A percentile compares a stretch with the other conserved stretches of the same genome.
Evolutionary conservation across 2,113 vertebrate genomes (phyloP).

Genomic region (Microcebus jonahi): DNA sequence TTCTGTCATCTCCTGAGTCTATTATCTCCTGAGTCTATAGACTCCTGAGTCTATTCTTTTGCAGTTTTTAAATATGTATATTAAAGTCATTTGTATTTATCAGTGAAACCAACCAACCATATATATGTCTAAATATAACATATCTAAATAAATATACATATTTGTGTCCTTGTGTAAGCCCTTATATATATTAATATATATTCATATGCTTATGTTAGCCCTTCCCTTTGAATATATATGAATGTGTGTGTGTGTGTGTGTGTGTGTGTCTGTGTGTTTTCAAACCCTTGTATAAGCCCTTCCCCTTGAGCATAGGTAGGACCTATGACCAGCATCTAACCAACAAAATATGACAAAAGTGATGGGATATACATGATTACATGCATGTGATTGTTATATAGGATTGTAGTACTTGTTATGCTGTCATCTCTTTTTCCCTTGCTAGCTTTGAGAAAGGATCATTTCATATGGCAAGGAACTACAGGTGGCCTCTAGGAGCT

Average conservation of each 20-base stretch:
- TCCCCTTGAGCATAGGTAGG: background rate
- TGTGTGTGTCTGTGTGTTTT: no score
- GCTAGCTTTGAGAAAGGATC: background rate
- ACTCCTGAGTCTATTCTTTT: background rate
- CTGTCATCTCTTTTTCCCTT: background rate
- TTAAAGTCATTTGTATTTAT: background rate
- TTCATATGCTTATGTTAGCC: background rate
- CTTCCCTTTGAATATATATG: no score
- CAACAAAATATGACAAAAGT: background rate
- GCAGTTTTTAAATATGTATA: background rate
- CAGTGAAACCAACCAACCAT: background rate
- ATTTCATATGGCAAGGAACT: background rate
- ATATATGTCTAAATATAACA: background rate
- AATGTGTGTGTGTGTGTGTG: no score
- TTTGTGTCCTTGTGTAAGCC: background rate
- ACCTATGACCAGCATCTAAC: background rate
- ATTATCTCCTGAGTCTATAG: background rate
- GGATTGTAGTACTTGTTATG: background rate
- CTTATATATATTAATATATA: background rate
- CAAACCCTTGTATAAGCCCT: background rate
- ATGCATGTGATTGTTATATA: background rate
- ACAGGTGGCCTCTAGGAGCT: background rate
- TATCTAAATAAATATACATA: background rate
- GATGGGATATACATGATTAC: background rate
- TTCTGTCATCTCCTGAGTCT: background rate